Conservation (phyloP, 2,113 vertebrate genomes). For the Colius striatus region DNA sequence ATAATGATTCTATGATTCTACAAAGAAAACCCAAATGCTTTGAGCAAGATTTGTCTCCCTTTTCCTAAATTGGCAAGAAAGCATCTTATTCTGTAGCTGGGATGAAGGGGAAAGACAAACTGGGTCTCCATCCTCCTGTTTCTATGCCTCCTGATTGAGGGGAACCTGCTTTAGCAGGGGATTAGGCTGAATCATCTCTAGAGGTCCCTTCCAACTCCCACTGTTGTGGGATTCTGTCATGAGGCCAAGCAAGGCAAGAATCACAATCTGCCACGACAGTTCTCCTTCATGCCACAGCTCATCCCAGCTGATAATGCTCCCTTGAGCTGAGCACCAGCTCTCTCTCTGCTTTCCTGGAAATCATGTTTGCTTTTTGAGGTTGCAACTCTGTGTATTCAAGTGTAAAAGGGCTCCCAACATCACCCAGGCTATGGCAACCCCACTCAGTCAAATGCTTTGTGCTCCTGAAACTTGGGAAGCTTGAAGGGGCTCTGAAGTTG, state of each 20-base stretch:
- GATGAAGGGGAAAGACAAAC: background rate
- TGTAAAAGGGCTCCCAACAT: background rate
- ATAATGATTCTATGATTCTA: no score
- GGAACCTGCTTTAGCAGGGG: no score
- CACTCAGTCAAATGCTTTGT: accelerated
- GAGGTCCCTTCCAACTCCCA: no score
- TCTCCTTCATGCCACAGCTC: background rate
- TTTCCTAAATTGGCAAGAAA: background rate
- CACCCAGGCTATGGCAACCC: background rate
- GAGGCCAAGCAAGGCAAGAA: no score
- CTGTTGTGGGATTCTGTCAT: no score
- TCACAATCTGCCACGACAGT: accelerated
- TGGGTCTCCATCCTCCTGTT: background rate
- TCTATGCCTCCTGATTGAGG: no score
- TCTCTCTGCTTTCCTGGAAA: background rate
- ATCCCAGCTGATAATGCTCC: accelerated
- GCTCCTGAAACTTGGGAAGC: background rate
- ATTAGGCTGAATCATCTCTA: no score
- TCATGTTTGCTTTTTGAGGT: background rate
- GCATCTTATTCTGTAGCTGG: background rate
- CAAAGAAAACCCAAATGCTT: background rate
- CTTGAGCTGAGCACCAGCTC: background rate
- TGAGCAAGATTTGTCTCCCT: background rate
- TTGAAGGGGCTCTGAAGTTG: accelerated
- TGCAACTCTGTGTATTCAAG: background rate